Percentiles rank a stretch among this genome's conserved stretches.
These are phyloP conservation scores for Coturnix japonica DNA, from an alignment of 2,113 vertebrate species.

Conservation along the genomic window DNA sequence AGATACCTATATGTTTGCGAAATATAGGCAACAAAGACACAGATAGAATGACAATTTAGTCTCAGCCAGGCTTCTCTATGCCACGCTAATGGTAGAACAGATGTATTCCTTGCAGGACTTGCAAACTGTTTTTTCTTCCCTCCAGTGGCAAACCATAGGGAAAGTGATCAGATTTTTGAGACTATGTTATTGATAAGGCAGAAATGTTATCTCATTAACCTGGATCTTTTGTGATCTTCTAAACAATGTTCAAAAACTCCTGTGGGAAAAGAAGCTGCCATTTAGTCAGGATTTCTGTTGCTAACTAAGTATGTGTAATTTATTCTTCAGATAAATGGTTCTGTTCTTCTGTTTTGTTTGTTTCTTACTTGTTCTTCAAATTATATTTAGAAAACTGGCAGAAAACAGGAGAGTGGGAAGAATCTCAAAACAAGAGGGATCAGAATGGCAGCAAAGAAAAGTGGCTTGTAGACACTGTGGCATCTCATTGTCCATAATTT, in stretches of 20 bases:
- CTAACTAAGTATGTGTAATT: not conserved
- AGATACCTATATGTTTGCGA: not conserved
- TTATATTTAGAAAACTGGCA: not conserved
- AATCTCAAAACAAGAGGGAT: not conserved
- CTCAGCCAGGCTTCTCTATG: not conserved
- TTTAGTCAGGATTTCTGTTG: not conserved
- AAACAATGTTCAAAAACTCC: not conserved
- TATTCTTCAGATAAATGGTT: not conserved
- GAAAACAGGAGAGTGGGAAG: not conserved
- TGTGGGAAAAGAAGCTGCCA: not conserved
- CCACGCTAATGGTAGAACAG: not conserved
- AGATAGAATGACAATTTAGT: not conserved
- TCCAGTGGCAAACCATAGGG: not conserved
- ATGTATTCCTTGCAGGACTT: not conserved
- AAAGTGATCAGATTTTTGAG: not conserved
- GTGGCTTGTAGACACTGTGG: not conserved
- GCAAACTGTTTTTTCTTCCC: not conserved
- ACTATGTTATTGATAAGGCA: not conserved
- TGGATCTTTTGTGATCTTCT: not conserved
- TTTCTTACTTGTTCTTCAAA: not conserved
- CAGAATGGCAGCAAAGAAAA: not conserved
- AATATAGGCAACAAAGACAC: not conserved
- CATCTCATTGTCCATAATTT: not conserved
- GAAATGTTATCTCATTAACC: not conserved
- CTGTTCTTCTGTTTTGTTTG: not conserved